Evolutionary conservation across 2,888 invertebrate genomes (phyloP).

Genomic region (Luperina testacea): DNA sequence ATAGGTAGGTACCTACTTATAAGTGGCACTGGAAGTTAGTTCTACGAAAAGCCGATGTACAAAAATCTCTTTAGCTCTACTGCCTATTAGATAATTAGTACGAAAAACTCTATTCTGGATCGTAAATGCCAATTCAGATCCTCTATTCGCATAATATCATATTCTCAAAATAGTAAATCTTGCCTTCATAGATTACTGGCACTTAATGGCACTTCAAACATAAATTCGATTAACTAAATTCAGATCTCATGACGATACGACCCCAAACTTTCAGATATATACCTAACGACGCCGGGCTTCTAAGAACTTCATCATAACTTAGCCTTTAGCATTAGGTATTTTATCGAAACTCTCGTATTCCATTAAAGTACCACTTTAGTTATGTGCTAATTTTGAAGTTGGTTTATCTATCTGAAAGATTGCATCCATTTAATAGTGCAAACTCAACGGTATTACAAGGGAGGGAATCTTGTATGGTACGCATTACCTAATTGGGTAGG

Average conservation of each 20-base stretch:
- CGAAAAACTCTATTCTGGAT: background rate
- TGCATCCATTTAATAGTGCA: background rate
- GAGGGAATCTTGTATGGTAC: background rate
- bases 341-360: conserved; percentile 24
- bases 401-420: background rate
- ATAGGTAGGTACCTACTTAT: background rate
- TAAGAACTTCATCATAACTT: conserved; percentile 36
- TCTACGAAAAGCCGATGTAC: too few relatives aligned
- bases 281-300: conserved; percentile 1
- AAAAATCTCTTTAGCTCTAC: background rate
- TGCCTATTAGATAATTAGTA: background rate
- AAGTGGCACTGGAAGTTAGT: too few relatives aligned
- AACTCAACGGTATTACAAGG: background rate
- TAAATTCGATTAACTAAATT: conserved; percentile 32
- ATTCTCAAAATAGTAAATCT: background rate
- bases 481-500: background rate
- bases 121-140: conserved; percentile 14
- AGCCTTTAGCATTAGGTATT: conserved; percentile 16
- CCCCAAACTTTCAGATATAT: conserved; percentile 40
- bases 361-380: background rate
- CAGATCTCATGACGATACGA: conserved; percentile 40
- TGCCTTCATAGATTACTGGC: conserved; percentile 30
- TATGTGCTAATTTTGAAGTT: background rate
- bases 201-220: conserved; percentile 27
- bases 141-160: too few relatives aligned